Conservation (phyloP, 2,888 invertebrate genomes). For the Eilema depressum region DNA sequence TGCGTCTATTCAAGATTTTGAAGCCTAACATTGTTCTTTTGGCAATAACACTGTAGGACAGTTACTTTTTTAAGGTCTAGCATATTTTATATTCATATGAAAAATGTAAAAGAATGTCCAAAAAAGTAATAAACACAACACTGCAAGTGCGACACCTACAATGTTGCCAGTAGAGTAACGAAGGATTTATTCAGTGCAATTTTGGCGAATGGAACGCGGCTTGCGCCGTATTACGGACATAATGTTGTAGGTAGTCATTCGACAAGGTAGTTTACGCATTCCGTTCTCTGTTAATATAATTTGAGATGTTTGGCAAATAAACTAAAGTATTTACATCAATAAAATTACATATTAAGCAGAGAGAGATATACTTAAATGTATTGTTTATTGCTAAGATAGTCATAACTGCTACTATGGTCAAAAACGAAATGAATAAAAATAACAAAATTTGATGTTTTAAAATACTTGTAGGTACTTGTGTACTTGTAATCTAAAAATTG, state of each 20-base stretch:
- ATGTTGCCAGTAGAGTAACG: constrained; percentile 64
- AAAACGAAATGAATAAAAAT: too few relatives aligned
- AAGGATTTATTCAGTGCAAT: constrained; percentile 54
- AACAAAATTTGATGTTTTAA: too few relatives aligned
- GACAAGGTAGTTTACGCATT: constrained; percentile 42
- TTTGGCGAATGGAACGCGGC: constrained; percentile 59
- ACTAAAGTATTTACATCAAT: constrained; percentile 25
- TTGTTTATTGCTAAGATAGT: neutral
- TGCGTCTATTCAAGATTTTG: neutral
- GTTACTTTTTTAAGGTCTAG: neutral
- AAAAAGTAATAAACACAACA: neutral
- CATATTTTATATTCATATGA: neutral
- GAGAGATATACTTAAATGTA: neutral
- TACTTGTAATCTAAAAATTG: too few relatives aligned
- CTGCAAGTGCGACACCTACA: neutral
- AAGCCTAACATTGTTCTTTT: neutral
- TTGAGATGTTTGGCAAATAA: constrained; percentile 26
- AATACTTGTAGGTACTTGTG: too few relatives aligned
- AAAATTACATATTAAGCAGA: constrained; percentile 2
- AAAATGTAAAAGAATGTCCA: neutral
- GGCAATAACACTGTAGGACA: neutral
- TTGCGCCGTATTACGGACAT: constrained; percentile 62
- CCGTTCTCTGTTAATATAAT: constrained; percentile 38
- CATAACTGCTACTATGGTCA: too few relatives aligned
- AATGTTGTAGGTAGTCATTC: constrained; percentile 55